phyloP scores from a whole-genome alignment of 2,797 vertebrate genomes.

The Betta splendens region DNA sequence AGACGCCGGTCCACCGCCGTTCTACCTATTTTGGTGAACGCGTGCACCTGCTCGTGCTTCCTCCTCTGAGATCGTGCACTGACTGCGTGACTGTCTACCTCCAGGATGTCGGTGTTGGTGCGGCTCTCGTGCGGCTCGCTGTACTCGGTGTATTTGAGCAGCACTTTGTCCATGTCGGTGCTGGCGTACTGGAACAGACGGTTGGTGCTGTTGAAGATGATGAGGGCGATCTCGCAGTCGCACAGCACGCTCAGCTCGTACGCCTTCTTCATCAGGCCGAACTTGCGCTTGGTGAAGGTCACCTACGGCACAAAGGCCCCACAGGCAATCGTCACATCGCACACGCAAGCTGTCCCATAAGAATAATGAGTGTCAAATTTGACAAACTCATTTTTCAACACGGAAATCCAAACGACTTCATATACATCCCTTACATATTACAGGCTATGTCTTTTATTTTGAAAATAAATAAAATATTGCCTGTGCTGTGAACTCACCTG shows the following conservation, averaged over 20 bases:
- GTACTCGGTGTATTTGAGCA: conserved; percentile 97
- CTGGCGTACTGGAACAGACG: conserved; percentile 97
- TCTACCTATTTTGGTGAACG: not conserved
- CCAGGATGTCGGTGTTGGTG: conserved; percentile 92
- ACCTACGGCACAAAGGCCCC: conserved; percentile 76
- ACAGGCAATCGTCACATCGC: too few relatives aligned
- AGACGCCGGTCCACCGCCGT: too few relatives aligned
- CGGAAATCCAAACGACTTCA: too few relatives aligned
- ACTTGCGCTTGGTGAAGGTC: conserved; percentile 96
- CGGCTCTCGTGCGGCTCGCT: conserved; percentile 96
- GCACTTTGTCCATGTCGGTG: conserved; percentile 95
- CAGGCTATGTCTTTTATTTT: not conserved
- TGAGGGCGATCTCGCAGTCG: conserved; percentile 97
- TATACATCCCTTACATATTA: not conserved
- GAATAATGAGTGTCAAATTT: too few relatives aligned
- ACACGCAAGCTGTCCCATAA: not conserved
- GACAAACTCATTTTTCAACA: too few relatives aligned
- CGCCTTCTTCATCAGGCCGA: conserved; percentile 97
- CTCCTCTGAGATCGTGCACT: not conserved
- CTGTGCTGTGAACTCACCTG: conserved; percentile 81
- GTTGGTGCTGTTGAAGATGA: conserved; percentile 98
- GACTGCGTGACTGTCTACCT: conserved; percentile 43
- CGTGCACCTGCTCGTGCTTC: not conserved
- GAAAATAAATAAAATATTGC: not conserved
- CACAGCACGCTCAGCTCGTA: conserved; percentile 97